A percentile compares a stretch with the other conserved stretches of the same genome.
Conservation (phyloP, 30 jellyfish, hydroid and myxozoan genomes). For the Hydractinia echinata region DNA sequence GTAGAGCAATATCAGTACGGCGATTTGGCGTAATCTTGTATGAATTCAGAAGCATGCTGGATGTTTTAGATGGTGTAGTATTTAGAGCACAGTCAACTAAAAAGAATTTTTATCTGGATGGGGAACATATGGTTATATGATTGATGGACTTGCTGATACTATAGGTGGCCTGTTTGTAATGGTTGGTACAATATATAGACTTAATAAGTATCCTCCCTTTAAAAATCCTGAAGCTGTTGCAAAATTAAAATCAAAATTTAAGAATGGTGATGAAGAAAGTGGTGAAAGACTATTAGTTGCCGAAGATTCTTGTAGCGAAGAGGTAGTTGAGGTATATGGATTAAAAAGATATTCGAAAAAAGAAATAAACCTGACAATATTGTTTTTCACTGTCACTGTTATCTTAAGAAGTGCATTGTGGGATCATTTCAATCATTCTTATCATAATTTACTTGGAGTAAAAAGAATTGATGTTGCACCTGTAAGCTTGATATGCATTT, state of each 20-base stretch:
- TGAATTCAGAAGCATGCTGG: conserved; percentile 64
- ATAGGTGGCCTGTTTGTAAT: conserved; percentile 66
- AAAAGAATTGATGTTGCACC: conserved; percentile 69
- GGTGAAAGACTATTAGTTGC: conserved; percentile 61
- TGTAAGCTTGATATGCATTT: conserved; percentile 43
- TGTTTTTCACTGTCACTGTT: conserved; percentile 62
- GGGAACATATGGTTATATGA: conserved; percentile 81
- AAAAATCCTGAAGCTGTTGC: conserved; percentile 24
- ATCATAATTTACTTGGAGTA: conserved; percentile 47
- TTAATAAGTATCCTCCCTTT: conserved; percentile 65
- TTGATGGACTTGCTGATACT: conserved; percentile 85
- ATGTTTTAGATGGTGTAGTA: conserved; percentile 83
- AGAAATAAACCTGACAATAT: conserved; percentile 59
- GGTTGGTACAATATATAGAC: conserved; percentile 41
- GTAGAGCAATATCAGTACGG: conserved; percentile 48
- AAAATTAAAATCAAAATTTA: conserved; percentile 2
- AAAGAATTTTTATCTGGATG: conserved; percentile 62
- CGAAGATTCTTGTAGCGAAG: conserved; percentile 26
- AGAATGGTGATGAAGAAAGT: conserved; percentile 66
- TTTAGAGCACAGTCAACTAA: conserved; percentile 63
- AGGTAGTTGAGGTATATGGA: conserved; percentile 60
- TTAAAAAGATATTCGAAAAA: conserved; percentile 52
- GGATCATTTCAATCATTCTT: conserved; percentile 81
- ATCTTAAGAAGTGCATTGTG: conserved; percentile 75
- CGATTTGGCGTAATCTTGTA: conserved; percentile 56